phyloP scores from a whole-genome alignment of 2,888 invertebrate genomes.

The Melanophora roralis region DNA sequence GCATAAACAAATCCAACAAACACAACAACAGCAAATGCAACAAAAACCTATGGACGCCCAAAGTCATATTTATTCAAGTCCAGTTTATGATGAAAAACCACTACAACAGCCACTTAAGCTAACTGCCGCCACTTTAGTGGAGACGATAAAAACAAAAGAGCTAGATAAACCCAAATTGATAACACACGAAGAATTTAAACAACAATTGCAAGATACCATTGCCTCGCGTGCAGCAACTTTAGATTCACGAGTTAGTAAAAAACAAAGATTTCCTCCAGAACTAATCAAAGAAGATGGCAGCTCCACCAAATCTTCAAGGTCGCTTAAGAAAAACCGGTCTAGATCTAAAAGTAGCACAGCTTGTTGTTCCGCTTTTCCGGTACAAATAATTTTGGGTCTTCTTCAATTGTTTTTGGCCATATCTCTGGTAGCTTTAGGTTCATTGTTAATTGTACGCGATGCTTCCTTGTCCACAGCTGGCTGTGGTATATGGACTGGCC shows the following conservation, averaged over 20 bases:
- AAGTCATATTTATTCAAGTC: conserved; percentile 76
- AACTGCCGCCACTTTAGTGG: conserved; percentile 66
- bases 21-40: conserved; percentile 57
- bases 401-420: conserved; percentile 75
- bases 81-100: conserved; percentile 74
- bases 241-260: conserved; percentile 74
- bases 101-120: conserved; percentile 67
- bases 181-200: conserved; percentile 73
- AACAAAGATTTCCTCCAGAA: conserved; percentile 74
- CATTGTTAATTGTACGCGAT: conserved; percentile 74
- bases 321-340: conserved; percentile 52
- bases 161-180: conserved; percentile 70
- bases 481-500: conserved; percentile 76
- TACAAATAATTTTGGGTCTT: conserved; percentile 74
- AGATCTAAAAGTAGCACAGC: conserved; percentile 65
- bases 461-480: conserved; percentile 74
- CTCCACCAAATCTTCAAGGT: conserved; percentile 66
- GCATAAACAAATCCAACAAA: conserved; percentile 54
- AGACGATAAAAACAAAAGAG: conserved; percentile 48
- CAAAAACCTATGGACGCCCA: conserved; percentile 69
- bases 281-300: conserved; percentile 70
- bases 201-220: conserved; percentile 70
- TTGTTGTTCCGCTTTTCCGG: conserved; percentile 72
- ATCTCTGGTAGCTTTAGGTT: conserved; percentile 74
- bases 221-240: conserved; percentile 68